These are phyloP conservation scores for Pangasianodon gigas DNA, from an alignment of 2,113 vertebrate genomes.

Conservation along the genomic window DNA sequence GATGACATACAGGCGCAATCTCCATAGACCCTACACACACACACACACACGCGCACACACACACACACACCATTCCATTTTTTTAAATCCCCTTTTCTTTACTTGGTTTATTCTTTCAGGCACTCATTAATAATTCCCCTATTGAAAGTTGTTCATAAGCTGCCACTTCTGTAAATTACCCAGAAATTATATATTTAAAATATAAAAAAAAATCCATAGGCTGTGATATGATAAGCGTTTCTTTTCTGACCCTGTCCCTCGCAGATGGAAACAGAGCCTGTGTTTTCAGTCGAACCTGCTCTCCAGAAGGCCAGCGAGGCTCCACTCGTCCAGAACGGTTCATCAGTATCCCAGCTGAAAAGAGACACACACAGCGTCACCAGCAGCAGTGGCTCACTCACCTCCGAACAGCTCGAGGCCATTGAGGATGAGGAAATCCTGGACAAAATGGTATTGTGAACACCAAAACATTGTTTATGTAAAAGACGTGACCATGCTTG, in stretches of 20 bases:
- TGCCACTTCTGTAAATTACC: neutral
- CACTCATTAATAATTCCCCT: neutral
- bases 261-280: conserved; percentile 66
- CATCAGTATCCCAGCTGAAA: conserved; percentile 62
- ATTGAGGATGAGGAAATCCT: conserved; percentile 91
- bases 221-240: neutral
- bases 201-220: neutral
- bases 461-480: neutral
- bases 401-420: conserved; percentile 76
- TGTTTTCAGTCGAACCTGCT: conserved; percentile 58
- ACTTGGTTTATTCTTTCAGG: neutral
- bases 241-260: neutral
- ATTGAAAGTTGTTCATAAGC: too few relatives aligned
- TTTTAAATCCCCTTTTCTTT: conserved; percentile 5
- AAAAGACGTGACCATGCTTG: neutral
- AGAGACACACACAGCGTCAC: conserved; percentile 56
- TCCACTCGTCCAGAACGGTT: conserved; percentile 73
- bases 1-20: conserved; percentile 24
- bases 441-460: conserved; percentile 88
- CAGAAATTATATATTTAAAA: neutral
- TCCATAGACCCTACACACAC: neutral
- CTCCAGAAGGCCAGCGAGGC: conserved; percentile 58
- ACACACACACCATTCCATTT: conserved; percentile 14
- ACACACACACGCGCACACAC: neutral
- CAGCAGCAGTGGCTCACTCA: conserved; percentile 68